Evolutionary conservation across 2,888 invertebrate species (phyloP).

Genomic region (Callosobruchus maculatus): DNA sequence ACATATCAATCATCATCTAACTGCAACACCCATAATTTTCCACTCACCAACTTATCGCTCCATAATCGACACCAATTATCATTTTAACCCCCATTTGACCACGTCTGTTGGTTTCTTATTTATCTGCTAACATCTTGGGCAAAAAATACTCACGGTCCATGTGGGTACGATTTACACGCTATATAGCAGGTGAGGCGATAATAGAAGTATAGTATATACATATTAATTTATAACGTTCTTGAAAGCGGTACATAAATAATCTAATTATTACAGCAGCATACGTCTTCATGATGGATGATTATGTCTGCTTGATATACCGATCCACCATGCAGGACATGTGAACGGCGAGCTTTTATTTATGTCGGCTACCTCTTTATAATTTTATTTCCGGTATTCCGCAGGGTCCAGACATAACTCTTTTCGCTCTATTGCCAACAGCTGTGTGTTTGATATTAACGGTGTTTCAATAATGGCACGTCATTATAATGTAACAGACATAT

Average conservation of each 20-base stretch:
- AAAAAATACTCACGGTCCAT: background rate
- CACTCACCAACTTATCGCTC: background rate
- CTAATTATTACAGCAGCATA: background rate
- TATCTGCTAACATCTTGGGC: background rate
- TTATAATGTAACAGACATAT: too few relatives aligned
- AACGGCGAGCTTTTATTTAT: too few relatives aligned
- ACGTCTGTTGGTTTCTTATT: background rate
- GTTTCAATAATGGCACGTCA: too few relatives aligned
- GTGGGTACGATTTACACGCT: background rate
- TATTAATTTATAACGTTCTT: background rate
- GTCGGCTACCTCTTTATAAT: too few relatives aligned
- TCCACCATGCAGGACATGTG: background rate
- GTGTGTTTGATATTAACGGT: too few relatives aligned
- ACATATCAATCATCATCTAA: background rate
- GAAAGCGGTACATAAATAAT: background rate
- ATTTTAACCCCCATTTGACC: background rate
- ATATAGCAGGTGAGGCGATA: background rate
- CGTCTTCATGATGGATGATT: background rate
- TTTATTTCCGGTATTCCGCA: too few relatives aligned
- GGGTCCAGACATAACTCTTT: too few relatives aligned
- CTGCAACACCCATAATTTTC: background rate
- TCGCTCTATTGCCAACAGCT: too few relatives aligned
- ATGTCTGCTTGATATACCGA: background rate
- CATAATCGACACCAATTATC: background rate
- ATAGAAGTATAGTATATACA: background rate